Evolutionary conservation across 1,140 invertebrate genomes (phyloP).

Genomic region (Helicoverpa zea): DNA sequence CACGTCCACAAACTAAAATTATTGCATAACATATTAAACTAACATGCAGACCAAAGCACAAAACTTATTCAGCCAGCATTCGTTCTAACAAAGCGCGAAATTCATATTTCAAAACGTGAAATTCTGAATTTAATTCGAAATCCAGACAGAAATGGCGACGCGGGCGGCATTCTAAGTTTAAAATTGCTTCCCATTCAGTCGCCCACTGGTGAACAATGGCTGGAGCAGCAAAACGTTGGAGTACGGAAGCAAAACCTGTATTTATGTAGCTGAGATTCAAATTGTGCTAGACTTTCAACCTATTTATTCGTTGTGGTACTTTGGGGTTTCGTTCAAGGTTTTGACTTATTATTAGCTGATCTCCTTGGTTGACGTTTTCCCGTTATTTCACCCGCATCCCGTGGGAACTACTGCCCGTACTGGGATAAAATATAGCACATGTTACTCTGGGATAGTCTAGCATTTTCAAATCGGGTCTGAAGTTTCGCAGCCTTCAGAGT

Average conservation of each 20-base stretch:
- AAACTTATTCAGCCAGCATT: constrained; percentile 34
- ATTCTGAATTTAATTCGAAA: constrained; percentile 47
- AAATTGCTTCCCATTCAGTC: constrained; percentile 59
- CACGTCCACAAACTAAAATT: constrained; percentile 13
- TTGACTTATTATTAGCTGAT: background rate
- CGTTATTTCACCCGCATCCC: too few relatives aligned
- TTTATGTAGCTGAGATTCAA: constrained; percentile 2
- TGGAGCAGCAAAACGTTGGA: background rate
- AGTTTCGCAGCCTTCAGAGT: too few relatives aligned
- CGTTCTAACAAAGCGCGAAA: constrained; percentile 7
- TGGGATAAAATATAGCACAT: too few relatives aligned
- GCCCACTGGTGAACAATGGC: constrained; percentile 23
- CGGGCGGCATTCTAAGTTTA: constrained; percentile 53
- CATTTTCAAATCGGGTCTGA: too few relatives aligned
- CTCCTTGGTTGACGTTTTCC: too few relatives aligned
- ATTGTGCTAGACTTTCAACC: constrained; percentile 4
- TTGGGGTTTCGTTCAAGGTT: background rate
- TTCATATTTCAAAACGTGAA: constrained; percentile 39
- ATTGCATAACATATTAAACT: background rate
- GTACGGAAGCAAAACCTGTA: constrained; percentile 29
- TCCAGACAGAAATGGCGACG: constrained; percentile 35
- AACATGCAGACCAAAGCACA: constrained; percentile 2
- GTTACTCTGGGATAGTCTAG: too few relatives aligned
- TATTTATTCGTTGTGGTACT: background rate
- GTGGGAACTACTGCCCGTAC: too few relatives aligned